phyloP scores from a whole-genome alignment of 1,140 invertebrate species.

The Megalopta genalis region DNA sequence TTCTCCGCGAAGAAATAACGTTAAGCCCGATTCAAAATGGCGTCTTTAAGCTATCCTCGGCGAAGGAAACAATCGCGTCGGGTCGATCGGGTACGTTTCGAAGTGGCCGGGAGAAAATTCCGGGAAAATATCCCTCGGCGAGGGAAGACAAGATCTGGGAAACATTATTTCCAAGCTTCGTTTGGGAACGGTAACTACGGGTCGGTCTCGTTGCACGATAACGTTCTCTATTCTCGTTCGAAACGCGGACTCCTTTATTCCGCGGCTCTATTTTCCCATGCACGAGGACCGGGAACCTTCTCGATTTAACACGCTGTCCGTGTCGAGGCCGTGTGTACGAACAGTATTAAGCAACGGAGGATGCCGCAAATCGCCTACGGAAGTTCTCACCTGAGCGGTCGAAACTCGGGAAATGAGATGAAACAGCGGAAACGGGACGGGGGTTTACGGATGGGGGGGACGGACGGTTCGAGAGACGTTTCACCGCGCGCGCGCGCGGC shows the following conservation, averaged over 20 bases:
- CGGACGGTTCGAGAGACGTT: conserved; percentile 5
- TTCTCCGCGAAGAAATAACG: not conserved
- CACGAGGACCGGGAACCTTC: not conserved
- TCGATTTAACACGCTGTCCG: not conserved
- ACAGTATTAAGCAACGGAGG: conserved; percentile 20
- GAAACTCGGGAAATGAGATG: conserved; percentile 5
- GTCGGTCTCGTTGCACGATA: conserved; percentile 53
- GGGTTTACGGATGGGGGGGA: not conserved
- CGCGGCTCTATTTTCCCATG: not conserved
- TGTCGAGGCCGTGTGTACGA: not conserved
- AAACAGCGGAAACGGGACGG: conserved; percentile 4
- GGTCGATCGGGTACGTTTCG: not conserved
- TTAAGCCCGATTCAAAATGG: not conserved
- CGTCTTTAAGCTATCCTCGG: not conserved
- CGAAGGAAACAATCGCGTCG: conserved; percentile 15
- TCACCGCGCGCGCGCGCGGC: not conserved
- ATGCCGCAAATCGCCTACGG: conserved; percentile 39
- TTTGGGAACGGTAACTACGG: conserved; percentile 54
- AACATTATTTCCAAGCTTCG: conserved; percentile 23
- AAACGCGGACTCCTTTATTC: not conserved
- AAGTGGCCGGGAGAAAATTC: conserved; percentile 1
- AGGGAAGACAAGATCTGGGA: conserved; percentile 52
- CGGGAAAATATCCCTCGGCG: conserved; percentile 36
- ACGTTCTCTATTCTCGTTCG: conserved; percentile 48
- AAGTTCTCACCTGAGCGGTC: conserved; percentile 24